Conservation (phyloP, 2,888 invertebrate species). For the Anthophora plumipes region DNA sequence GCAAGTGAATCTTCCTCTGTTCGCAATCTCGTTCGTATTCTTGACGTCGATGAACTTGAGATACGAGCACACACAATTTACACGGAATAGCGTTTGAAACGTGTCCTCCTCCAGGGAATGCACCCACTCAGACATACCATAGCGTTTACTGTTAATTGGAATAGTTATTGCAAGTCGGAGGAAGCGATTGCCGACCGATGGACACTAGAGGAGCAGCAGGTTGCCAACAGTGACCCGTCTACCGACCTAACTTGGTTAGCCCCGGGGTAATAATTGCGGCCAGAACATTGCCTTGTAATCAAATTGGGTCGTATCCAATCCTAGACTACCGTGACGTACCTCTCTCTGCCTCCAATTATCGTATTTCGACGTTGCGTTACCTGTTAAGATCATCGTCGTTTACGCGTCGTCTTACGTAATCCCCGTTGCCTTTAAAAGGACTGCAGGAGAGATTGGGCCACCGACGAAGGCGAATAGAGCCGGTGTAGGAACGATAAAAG, state of each 20-base stretch:
- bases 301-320: conserved; percentile 60
- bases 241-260: conserved; percentile 66
- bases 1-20: background rate
- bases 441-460: background rate
- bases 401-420: conserved; percentile 38
- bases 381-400: conserved; percentile 45
- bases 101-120: background rate
- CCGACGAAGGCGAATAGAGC: background rate
- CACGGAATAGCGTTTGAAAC: background rate
- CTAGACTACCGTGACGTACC: conserved; percentile 26
- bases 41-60: background rate
- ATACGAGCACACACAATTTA: conserved; percentile 1
- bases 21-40: background rate
- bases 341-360: conserved; percentile 63
- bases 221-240: conserved; percentile 33
- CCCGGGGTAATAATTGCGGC: conserved; percentile 66
- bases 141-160: conserved; percentile 51
- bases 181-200: conserved; percentile 25
- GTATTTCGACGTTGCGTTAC: conserved; percentile 43
- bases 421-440: background rate
- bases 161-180: conserved; percentile 51
- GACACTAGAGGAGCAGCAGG: conserved; percentile 43
- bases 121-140: conserved; percentile 5
- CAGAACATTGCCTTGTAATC: conserved; percentile 65
- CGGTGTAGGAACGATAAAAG: background rate